Evolutionary conservation across 2,888 invertebrate genomes (phyloP), one percentile per base, ranked within the genome.

Genomic region (Leptopilina drosophilae): DNA sequence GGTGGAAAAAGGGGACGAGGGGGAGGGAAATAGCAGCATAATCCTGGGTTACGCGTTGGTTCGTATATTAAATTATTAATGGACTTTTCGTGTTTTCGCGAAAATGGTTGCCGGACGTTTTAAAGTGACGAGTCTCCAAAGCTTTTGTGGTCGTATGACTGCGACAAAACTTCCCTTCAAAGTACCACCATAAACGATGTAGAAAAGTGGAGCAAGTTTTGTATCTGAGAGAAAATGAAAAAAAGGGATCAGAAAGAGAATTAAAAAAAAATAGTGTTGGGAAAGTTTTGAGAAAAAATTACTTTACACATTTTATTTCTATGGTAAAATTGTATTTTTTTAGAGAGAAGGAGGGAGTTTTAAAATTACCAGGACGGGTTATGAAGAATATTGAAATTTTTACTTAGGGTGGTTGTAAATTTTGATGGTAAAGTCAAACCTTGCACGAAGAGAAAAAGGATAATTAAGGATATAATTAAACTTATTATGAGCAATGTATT

Each of bases 31-130:
- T 81, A 20, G 81, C 78, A 65, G 78, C 82, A 79, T 78, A 79
- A 75, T 73, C 53, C 69, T 79, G 78, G 77, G 77, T 33, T n/a
- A 78, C 80, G 73, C 80, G 80, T 78, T 73, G 76, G 40, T 56
- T 73, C 77, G 77, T 69, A 79, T 82, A 83, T 82, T 78, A 82
- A 83, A 82, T 80, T 80, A 82, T 80, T 83, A 82, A 83, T 83
- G 83, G 81, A 81, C 77, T 83, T 83, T 83, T 81, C 81, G 78
- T 83, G 83, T 82, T 78, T 62, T 33, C 49, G 73, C 65, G 77
- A 66, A 83, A 82, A 81, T 80, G 79, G 78, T 80, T 78, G 78
- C 64, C 59, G 76, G 81, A 77, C 67, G 78, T 77, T 82, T 81
- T 81, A 79, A 78, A 80, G 79, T 79, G 82, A 83, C 81, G 76